Evolutionary conservation across 2,888 invertebrate genomes (phyloP).

Genomic region (Terebella lapidaria): DNA sequence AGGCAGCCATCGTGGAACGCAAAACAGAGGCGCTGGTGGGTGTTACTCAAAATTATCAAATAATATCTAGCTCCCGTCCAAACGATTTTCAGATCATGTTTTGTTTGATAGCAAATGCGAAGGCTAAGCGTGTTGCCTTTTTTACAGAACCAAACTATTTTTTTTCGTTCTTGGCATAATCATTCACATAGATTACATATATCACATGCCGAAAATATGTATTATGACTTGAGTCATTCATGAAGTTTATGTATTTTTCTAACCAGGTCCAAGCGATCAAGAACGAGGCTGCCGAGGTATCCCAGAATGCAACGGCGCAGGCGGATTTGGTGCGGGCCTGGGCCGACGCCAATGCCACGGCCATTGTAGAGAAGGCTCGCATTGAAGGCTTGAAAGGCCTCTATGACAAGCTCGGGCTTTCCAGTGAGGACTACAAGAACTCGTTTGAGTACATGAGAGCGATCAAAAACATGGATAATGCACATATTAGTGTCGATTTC

Average conservation of each 20-base stretch:
- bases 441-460: conserved; percentile 42
- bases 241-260: too few relatives aligned
- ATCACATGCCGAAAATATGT: too few relatives aligned
- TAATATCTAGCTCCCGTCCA: too few relatives aligned
- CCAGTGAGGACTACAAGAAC: conserved; percentile 30
- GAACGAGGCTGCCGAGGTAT: conserved; percentile 34
- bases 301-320: conserved; percentile 29
- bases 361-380: conserved; percentile 33
- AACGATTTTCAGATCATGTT: too few relatives aligned
- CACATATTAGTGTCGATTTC: conserved; percentile 40
- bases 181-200: too few relatives aligned
- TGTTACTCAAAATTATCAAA: too few relatives aligned
- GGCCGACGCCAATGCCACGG: conserved; percentile 33
- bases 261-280: conserved; percentile 31
- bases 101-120: too few relatives aligned
- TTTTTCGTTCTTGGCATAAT: too few relatives aligned
- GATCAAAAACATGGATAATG: conserved; percentile 30
- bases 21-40: conserved; percentile 34
- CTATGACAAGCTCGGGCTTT: conserved; percentile 31
- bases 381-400: conserved; percentile 32
- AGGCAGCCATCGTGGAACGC: conserved; percentile 33
- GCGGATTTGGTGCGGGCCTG: conserved; percentile 24
- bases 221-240: too few relatives aligned
- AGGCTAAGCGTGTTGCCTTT: too few relatives aligned
- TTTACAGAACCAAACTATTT: too few relatives aligned